These are phyloP conservation scores for Anhinga anhinga DNA, from an alignment of 2,113 vertebrate species.

Conservation along the genomic window DNA sequence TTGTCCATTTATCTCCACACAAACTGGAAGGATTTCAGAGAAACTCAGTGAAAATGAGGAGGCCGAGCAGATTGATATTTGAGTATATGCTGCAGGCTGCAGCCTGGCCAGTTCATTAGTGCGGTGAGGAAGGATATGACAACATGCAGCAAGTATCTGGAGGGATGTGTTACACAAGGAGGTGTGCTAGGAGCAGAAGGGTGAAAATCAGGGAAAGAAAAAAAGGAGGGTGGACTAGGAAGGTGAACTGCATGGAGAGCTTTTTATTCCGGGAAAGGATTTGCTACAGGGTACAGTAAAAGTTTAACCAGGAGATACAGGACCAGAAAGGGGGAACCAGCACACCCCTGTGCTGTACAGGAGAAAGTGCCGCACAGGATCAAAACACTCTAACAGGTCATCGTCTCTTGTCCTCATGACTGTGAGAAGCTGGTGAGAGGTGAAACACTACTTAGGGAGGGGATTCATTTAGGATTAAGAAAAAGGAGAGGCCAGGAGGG, in stretches of 20 bases:
- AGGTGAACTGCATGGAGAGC: neutral
- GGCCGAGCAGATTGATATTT: neutral
- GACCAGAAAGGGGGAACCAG: neutral
- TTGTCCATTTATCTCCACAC: conserved; percentile 14
- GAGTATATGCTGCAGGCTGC: conserved; percentile 14
- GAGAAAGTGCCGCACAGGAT: neutral
- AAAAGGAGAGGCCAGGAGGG: neutral
- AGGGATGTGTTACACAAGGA: neutral
- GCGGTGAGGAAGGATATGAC: conserved; percentile 21
- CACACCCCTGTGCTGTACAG: neutral
- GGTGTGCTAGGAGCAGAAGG: neutral
- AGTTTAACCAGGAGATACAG: neutral
- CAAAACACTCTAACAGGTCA: neutral
- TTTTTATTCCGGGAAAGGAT: neutral
- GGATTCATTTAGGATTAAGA: conserved; percentile 22
- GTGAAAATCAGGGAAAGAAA: neutral
- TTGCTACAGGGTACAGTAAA: neutral
- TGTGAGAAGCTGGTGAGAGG: neutral
- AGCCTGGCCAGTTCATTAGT: conserved; percentile 25
- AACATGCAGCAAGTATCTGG: conserved; percentile 41
- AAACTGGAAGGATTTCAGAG: conserved; percentile 39
- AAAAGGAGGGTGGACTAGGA: neutral
- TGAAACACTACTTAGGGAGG: neutral
- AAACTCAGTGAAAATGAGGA: conserved; percentile 13
- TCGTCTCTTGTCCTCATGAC: neutral